Evolutionary conservation across 2,797 vertebrate genomes (phyloP), one percentile per base, ranked within the genome.

Genomic region (Brachymystax lenok): DNA sequence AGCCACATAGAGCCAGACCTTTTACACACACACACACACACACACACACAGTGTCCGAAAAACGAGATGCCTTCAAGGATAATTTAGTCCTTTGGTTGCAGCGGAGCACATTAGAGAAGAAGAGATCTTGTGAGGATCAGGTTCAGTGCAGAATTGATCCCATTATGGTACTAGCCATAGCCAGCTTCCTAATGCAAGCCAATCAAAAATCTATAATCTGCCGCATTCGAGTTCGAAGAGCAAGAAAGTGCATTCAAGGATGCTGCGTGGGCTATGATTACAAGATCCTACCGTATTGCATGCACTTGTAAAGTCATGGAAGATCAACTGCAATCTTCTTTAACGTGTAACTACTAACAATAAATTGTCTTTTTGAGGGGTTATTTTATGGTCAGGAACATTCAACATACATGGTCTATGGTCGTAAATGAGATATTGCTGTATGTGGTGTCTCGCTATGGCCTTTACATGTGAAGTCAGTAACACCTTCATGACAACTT

Each of bases 151-250:
- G 33, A 27, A 56, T 27, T 72, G 71, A 72, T 54, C 51, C 51
- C 27, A 4, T 30, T 30, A 72, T 56, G 51, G 51, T 52, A 33
- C 71, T 33, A n/a, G n/a, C n/a, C 33, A 17, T 72, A 54, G 27
- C 16, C 51, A 54, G 27, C 50, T 30, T 56, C 27, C 24, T 72
- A 33, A 72, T 71, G 50, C 70, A 72, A 19, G 51, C 16, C 17
- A 72, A 72, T 54, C 14, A 56, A 50, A 71, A 72, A 72, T 72
- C 51, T 56, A 56, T 56, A 72, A 21, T 56, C 24, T 30, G 51
- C 19, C n/a, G 12, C n/a, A n/a, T n/a, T 40, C n/a, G 7, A 46
- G 17, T 21, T 40, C 33, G 2, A 46, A 46, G 8, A 46, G 40
- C 40, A 46, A 69, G 12, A 46, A 69, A 69, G 16, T 40, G 1